phyloP scores from a whole-genome alignment of 2,113 vertebrate species.

The Varanus salvator region DNA sequence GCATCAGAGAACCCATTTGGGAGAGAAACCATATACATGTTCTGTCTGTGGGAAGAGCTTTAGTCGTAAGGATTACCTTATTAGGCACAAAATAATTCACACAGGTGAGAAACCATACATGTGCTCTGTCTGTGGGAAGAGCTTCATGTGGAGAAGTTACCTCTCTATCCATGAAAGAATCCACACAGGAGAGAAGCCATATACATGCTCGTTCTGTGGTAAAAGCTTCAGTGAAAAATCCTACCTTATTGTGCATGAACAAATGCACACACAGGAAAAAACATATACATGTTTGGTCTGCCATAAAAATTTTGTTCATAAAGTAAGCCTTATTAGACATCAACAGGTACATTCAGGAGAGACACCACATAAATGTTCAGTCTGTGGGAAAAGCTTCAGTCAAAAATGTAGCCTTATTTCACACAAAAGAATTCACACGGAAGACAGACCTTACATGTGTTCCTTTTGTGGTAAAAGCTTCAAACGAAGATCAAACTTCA shows the following conservation, averaged over 20 bases:
- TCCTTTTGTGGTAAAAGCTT: constrained; percentile 67
- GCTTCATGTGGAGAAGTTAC: constrained; percentile 54
- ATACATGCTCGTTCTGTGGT: constrained; percentile 34
- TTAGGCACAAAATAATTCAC: constrained; percentile 64
- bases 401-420: constrained; percentile 60
- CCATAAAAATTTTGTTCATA: constrained; percentile 63
- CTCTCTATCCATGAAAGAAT: constrained; percentile 50
- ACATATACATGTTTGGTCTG: constrained; percentile 59
- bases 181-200: constrained; percentile 52
- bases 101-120: constrained; percentile 54
- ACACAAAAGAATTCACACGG: constrained; percentile 61
- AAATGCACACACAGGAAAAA: constrained; percentile 57
- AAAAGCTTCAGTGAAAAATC: constrained; percentile 50
- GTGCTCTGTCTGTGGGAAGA: constrained; percentile 50
- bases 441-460: constrained; percentile 64
- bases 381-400: constrained; percentile 67
- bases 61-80: constrained; percentile 57
- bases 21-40: constrained; percentile 65
- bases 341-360: constrained; percentile 62
- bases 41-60: constrained; percentile 66
- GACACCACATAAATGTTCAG: constrained; percentile 56
- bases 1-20: constrained; percentile 63
- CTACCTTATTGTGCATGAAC: constrained; percentile 38
- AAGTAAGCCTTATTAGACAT: constrained; percentile 63
- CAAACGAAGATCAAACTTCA: constrained; percentile 53